Evolutionary conservation across 1,140 invertebrate genomes (phyloP).

Genomic region (Whitmania pigra): DNA sequence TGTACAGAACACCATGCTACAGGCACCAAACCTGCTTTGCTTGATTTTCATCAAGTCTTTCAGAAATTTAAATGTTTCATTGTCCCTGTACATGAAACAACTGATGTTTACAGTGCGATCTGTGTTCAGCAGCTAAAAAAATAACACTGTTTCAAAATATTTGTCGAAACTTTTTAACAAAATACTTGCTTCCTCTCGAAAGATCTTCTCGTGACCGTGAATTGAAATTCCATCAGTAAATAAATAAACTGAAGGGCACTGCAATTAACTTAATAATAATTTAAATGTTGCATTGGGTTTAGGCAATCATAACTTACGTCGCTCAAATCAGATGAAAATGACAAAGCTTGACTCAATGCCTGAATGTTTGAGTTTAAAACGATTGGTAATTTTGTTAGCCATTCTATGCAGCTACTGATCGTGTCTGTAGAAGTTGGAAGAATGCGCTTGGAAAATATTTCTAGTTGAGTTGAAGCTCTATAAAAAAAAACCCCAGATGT

Average conservation of each 20-base stretch:
- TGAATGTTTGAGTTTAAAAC: neutral
- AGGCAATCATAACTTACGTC: neutral
- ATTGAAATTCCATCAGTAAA: constrained; percentile 1
- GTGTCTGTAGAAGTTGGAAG: no score
- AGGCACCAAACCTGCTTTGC: no score
- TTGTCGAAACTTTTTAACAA: neutral
- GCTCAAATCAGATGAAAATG: neutral
- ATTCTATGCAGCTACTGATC: neutral
- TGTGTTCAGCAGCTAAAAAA: neutral
- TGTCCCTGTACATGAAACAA: neutral
- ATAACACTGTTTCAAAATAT: neutral
- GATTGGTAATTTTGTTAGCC: neutral
- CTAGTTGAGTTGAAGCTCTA: no score
- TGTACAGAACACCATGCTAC: no score
- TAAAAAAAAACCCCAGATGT: no score
- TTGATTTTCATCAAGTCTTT: neutral
- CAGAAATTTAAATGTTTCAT: neutral
- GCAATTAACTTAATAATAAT: neutral
- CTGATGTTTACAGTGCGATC: neutral
- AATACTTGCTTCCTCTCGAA: neutral
- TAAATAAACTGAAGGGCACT: constrained; percentile 8
- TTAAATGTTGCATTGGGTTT: neutral
- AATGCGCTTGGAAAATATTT: no score
- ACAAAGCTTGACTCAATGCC: neutral
- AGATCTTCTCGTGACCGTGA: neutral